A percentile compares a stretch with the other conserved stretches of the same genome.
Conservation (phyloP, 2,888 invertebrate species). For the Mesorhabditis sp. region DNA sequence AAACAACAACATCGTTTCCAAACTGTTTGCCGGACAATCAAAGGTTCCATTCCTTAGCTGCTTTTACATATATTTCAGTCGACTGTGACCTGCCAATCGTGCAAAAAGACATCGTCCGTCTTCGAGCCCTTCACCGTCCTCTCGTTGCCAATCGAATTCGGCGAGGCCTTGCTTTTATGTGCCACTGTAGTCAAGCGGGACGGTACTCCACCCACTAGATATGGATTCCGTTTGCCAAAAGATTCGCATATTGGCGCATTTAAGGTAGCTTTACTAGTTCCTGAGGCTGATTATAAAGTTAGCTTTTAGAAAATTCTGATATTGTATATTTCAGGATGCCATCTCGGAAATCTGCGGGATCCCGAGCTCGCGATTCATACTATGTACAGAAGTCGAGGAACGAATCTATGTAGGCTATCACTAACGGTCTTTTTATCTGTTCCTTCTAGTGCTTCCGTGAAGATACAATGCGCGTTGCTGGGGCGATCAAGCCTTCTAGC, state of each 20-base stretch:
- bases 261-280: slow-evolving; percentile 11
- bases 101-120: slow-evolving; percentile 73
- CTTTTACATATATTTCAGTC: slow-evolving; percentile 61
- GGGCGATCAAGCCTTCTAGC: too few species aligned
- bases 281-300: not conserved
- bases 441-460: too few species aligned
- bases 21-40: slow-evolving; percentile 28
- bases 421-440: not conserved
- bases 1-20: slow-evolving; percentile 26
- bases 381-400: slow-evolving; percentile 27
- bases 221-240: slow-evolving; percentile 77
- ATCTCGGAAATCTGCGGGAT: slow-evolving; percentile 23
- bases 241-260: slow-evolving; percentile 32
- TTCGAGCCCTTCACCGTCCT: slow-evolving; percentile 90
- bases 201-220: slow-evolving; percentile 78
- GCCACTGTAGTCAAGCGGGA: slow-evolving; percentile 63
- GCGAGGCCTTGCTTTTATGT: slow-evolving; percentile 72
- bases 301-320: not conserved
- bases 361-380: slow-evolving; percentile 17
- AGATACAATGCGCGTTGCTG: too few species aligned
- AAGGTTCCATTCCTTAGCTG: not conserved
- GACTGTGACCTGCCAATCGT: slow-evolving; percentile 77
- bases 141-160: slow-evolving; percentile 83
- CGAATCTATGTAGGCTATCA: not conserved
- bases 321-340: slow-evolving; percentile 7